Base-by-base conservation (phyloP, 2,888 invertebrate genomes). In the Chrysomela aeneicollis region DNA sequence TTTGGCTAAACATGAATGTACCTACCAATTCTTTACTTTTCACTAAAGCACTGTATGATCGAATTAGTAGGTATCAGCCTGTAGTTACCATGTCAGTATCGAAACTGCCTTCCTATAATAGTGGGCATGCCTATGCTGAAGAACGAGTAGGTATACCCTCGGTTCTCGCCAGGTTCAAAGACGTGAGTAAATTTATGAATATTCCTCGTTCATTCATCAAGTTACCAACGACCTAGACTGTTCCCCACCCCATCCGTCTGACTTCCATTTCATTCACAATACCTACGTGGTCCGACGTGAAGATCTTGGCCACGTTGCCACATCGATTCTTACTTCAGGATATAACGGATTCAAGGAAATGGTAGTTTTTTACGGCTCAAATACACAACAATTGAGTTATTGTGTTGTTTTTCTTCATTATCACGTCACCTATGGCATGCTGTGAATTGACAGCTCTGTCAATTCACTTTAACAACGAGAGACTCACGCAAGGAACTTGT, bases 151-250 rank as follows among this genome's bases (percentile, higher is more conserved):
- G 9, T 35, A 5, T 35, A 42, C 12, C 35, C 35, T 32, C 49
- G 47, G 6, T 6, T 26, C 61, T 54, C 49, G 54, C 32, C 47
- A 61, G 32, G 57, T 52, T 50, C 57, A 26, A 19, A 60, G 60
- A 60, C 64, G 64, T 61, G 64, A 64, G 60, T 61, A 51, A 46
- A 57, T 57, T 60, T 63, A 66, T 66, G 66, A 60, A 66, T 66
- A 66, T 66, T 66, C 63, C 53, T 66, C 66, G 55, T 66, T 66
- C 66, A 66, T 66, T 66, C 66, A 66, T 66, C 55, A 66, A 59
- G 63, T 62, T 35, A 54, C 61, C 59, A 59, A 55, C 42, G 51
- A 51, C 62, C 53, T 46, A 59, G 22, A 26, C 19, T 46, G n/a
- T n/a, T n/a, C n/a, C 51, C 60, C 37, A 55, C 59, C 57, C 58